These are phyloP conservation scores for Hydrozoanthus tunicans DNA, from an alignment of 64 coral and sea anemone genomes.

Conservation along the genomic window DNA sequence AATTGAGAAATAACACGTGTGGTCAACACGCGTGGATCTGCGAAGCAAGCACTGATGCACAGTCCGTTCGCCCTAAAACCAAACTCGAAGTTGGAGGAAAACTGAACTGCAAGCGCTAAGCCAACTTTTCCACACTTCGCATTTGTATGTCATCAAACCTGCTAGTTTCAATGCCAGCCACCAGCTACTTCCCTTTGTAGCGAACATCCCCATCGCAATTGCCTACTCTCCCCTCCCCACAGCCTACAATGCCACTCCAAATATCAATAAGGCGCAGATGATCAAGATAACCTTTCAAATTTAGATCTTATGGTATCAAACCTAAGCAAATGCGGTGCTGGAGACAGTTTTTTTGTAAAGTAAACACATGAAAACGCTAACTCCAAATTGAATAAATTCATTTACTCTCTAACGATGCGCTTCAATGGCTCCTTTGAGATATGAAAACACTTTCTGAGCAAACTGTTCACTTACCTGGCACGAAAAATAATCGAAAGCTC, in stretches of 20 bases:
- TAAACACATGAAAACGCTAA: not conserved
- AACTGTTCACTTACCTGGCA: not conserved
- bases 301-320: not conserved
- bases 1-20: constrained; percentile 26
- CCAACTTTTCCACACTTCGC: not conserved
- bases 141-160: constrained; percentile 25
- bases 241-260: not conserved
- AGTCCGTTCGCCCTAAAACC: not conserved
- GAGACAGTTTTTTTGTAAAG: not conserved
- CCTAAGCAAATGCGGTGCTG: not conserved
- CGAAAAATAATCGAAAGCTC: not conserved
- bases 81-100: not conserved
- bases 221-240: not conserved
- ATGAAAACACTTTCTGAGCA: not conserved
- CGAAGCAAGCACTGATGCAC: not conserved
- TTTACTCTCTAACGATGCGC: not conserved
- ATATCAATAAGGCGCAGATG: not conserved
- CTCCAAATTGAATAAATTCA: not conserved
- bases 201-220: not conserved
- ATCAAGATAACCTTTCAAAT: not conserved
- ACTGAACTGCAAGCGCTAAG: not conserved
- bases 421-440: constrained; percentile 28
- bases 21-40: not conserved
- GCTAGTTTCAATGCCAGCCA: not conserved
- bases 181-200: constrained; percentile 27